Percentiles rank a stretch among this genome's conserved stretches.
phyloP scores from a whole-genome alignment of 2,113 vertebrate species.

The Eulemur rufifrons region DNA sequence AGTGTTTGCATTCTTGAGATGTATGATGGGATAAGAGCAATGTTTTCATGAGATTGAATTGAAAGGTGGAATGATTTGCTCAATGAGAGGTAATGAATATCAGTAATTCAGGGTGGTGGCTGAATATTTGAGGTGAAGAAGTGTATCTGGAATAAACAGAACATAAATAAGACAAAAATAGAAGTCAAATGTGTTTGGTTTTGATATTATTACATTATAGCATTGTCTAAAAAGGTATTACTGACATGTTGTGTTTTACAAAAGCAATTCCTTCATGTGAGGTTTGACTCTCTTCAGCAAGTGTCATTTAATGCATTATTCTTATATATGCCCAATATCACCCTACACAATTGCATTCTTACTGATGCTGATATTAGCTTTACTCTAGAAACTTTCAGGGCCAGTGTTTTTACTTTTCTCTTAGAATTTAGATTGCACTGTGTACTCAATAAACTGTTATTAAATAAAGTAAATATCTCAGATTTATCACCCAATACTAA shows the following conservation, averaged over 20 bases:
- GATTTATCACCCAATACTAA: not conserved
- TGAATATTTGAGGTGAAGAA: not conserved
- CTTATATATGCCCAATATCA: not conserved
- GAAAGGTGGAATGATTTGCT: not conserved
- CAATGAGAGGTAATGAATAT: not conserved
- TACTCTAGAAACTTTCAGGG: not conserved
- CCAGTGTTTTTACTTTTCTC: not conserved
- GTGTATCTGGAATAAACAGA: not conserved
- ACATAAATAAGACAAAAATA: not conserved
- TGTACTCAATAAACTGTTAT: not conserved
- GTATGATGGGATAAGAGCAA: too few species aligned
- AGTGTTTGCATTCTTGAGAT: not conserved
- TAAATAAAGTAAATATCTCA: conserved; percentile 22
- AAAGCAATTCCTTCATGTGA: not conserved
- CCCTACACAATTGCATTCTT: not conserved
- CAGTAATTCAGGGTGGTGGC: not conserved
- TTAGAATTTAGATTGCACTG: not conserved
- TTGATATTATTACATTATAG: not conserved
- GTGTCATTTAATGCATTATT: not conserved
- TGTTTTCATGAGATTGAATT: not conserved
- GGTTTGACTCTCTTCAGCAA: not conserved
- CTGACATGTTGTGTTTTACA: not conserved
- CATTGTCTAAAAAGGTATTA: not conserved
- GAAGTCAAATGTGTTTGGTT: not conserved
- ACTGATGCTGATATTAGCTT: not conserved